Base-by-base conservation (phyloP, 1,140 invertebrate genomes). In the Anastatus disparis region DNA sequence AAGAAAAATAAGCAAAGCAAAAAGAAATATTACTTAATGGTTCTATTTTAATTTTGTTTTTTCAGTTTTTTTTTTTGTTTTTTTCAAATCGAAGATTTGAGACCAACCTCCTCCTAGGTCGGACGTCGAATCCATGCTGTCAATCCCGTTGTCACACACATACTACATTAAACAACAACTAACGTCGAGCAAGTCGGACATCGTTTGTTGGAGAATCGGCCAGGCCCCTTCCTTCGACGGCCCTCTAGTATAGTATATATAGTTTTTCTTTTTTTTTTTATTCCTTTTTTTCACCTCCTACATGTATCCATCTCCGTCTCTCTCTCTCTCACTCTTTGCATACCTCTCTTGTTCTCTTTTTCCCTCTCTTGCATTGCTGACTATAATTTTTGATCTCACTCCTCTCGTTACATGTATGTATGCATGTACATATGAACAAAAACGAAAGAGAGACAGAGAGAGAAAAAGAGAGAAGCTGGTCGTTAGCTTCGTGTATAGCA, bases 81-180 rank as follows among this genome's bases (percentile, higher is more conserved):
- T n/a, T n/a, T n/a, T n/a, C n/a, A n/a, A n/a, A n/a, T n/a, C n/a
- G n/a, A n/a, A n/a, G n/a, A n/a, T n/a, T n/a, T n/a, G 24, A 76
- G 70, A 85, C 84, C 77, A 84, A 85, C 84, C 84, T 85, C 84
- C 84, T 84, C 84, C 84, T 79, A 81, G 83, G 83, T 84, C 79
- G 77, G 79, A 81, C 78, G 83, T 83, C 70, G 52, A 66, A 84
- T 85, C 83, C 84, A 85, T 85, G 82, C 82, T 85, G 83, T 82
- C 83, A 85, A 85, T 85, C 82, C 76, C 84, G 83, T 84, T 82
- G 84, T 85, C 82, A 84, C 83, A 85, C 84, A 85, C 83, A 85
- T 85, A 85, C 84, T 85, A 85, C 84, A 84, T 85, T 85, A 84
- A n/a, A 85, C 82, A 85, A 83, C 80, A 84, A 85, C 80, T 84